phyloP scores from a whole-genome alignment of 2,113 vertebrate genomes.

The Hirundichthys speculiger region DNA sequence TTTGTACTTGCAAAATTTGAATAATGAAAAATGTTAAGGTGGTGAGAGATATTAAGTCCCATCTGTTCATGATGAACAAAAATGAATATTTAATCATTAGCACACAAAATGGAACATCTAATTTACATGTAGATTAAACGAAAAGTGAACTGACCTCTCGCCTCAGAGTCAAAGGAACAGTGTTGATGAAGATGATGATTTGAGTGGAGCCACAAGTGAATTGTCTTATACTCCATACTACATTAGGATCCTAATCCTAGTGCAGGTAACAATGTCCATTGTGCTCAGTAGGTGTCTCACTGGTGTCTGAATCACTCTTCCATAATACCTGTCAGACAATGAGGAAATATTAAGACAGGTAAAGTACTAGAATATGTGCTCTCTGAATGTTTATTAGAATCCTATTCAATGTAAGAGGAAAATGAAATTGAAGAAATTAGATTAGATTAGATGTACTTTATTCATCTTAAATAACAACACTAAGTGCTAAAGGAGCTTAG shows the following conservation, averaged over 20 bases:
- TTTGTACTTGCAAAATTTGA: background rate
- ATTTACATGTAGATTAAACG: constrained; percentile 46
- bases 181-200: constrained; percentile 35
- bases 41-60: background rate
- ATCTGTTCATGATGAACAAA: background rate
- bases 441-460: background rate
- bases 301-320: constrained; percentile 32
- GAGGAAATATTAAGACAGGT: constrained; percentile 32
- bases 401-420: background rate
- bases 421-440: constrained; percentile 3
- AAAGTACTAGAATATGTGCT: constrained; percentile 18
- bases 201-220: constrained; percentile 8
- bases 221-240: constrained; percentile 24
- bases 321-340: constrained; percentile 19
- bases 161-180: constrained; percentile 18
- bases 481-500: background rate
- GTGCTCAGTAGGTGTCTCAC: constrained; percentile 28
- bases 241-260: constrained; percentile 36
- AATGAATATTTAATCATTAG: constrained; percentile 13
- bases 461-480: constrained; percentile 12
- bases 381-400: constrained; percentile 9
- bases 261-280: constrained; percentile 41
- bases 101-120: constrained; percentile 4
- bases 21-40: background rate
- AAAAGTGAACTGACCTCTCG: constrained; percentile 31